Conservation (phyloP, 2,113 vertebrate species). For the Lycaon pictus region DNA sequence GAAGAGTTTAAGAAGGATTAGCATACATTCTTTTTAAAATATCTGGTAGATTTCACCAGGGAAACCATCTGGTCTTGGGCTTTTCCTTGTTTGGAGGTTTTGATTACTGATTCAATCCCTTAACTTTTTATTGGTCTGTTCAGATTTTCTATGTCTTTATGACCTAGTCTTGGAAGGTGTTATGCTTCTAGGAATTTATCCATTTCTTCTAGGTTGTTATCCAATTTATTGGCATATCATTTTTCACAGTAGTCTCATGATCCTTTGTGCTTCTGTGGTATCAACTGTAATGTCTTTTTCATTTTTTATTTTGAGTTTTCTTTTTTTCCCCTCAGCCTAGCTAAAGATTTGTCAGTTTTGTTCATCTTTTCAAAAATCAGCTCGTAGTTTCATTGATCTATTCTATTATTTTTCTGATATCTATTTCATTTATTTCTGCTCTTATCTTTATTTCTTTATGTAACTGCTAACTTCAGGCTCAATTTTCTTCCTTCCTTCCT, state of each 20-base stretch:
- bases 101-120: not conserved
- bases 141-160: not conserved
- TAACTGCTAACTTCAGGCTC: not conserved
- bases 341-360: not conserved
- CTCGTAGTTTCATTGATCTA: not conserved
- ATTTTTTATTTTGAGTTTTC: constrained; percentile 1
- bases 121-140: not conserved
- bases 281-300: not conserved
- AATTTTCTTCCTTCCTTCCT: not conserved
- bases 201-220: not conserved
- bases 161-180: not conserved
- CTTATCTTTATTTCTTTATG: not conserved
- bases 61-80: not conserved
- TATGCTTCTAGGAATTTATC: not conserved
- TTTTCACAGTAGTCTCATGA: not conserved
- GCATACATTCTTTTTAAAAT: not conserved
- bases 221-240: not conserved
- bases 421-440: not conserved
- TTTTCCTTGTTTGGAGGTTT: not conserved
- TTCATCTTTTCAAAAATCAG: not conserved
- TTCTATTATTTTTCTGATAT: not conserved
- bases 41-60: not conserved
- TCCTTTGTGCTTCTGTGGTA: not conserved
- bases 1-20: not conserved
- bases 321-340: not conserved